Conservation (phyloP, 2,113 vertebrate genomes). For the Dromaius novaehollandiae region DNA sequence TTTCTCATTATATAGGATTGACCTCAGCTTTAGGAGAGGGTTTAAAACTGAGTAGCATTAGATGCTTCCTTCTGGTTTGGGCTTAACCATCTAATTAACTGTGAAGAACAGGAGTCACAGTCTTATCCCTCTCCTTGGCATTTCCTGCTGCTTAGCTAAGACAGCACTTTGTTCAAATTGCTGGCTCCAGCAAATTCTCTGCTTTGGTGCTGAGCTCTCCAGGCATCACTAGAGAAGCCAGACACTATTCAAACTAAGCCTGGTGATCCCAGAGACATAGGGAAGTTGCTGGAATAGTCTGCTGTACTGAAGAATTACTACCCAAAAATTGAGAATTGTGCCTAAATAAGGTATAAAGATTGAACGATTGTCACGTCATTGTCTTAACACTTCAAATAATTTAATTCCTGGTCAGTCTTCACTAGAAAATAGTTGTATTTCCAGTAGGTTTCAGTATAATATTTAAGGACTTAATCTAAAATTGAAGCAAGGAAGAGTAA, state of each 20-base stretch:
- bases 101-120: neutral
- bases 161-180: neutral
- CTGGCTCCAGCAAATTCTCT: neutral
- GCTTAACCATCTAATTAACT: neutral
- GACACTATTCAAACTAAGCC: neutral
- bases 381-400: neutral
- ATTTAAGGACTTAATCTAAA: constrained; percentile 36
- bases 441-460: neutral
- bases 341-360: neutral
- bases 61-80: neutral
- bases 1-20: neutral
- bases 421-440: neutral
- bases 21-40: neutral
- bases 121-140: neutral
- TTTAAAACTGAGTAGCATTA: neutral
- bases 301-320: neutral
- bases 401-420: neutral
- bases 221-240: neutral
- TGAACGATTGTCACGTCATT: neutral
- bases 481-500: constrained; percentile 50
- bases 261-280: fast-evolving
- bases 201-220: neutral
- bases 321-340: neutral
- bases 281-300: neutral
- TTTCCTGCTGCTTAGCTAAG: neutral